A percentile compares a stretch with the other conserved stretches of the same genome.
phyloP scores from a whole-genome alignment of 2,113 vertebrate genomes.

The Recurvirostra avosetta region DNA sequence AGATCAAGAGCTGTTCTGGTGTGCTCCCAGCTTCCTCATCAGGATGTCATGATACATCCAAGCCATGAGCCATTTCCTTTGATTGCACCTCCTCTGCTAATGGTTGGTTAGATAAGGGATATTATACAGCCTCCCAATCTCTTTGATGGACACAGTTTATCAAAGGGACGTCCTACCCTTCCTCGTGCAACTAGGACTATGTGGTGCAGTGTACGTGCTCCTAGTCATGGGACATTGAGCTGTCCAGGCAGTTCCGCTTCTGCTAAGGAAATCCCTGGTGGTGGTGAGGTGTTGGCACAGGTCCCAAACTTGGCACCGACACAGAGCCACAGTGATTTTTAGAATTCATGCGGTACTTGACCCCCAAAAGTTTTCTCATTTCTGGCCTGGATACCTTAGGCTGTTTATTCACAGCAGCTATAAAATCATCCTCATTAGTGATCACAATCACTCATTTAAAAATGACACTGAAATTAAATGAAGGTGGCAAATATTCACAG shows the following conservation, averaged over 20 bases:
- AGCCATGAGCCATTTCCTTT: background rate
- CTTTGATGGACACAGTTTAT: conserved; percentile 29
- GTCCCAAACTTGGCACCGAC: background rate
- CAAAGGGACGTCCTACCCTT: conserved; percentile 18
- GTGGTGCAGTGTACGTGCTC: conserved; percentile 7
- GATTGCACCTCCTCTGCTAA: background rate
- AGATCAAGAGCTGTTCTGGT: background rate
- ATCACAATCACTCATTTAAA: background rate
- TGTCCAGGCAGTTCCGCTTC: background rate
- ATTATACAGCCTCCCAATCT: background rate
- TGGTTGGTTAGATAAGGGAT: conserved; percentile 25
- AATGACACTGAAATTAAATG: background rate
- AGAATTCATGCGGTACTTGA: background rate
- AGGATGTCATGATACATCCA: conserved; percentile 20
- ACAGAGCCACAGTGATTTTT: background rate
- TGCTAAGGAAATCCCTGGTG: background rate
- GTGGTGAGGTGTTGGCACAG: background rate
- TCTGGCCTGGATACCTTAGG: background rate
- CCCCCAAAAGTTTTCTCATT: background rate
- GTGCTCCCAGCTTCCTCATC: conserved; percentile 1
- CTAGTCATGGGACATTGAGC: background rate
- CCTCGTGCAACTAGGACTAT: background rate
- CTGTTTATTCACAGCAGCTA: background rate
- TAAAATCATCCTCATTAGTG: background rate
- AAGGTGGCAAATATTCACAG: background rate